Conservation (phyloP, 2,113 vertebrate genomes). For the Dromiciops gliroides region DNA sequence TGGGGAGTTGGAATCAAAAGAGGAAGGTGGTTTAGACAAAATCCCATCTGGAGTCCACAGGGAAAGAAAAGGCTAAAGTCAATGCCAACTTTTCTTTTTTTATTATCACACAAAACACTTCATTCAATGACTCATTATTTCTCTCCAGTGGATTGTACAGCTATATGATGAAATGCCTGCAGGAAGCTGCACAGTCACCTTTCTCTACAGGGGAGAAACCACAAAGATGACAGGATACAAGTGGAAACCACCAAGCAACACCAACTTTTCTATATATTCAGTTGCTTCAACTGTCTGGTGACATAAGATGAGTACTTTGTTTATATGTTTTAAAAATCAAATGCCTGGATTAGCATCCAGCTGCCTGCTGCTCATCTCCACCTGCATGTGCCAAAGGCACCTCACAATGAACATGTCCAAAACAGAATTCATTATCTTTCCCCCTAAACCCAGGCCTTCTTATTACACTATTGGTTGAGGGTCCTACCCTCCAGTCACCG, state of each 20-base stretch:
- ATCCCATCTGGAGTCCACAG: background rate
- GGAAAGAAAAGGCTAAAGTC: constrained; percentile 14
- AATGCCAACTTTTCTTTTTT: constrained; percentile 26
- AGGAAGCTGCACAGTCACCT: background rate
- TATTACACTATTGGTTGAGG: background rate
- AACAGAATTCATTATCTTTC: background rate
- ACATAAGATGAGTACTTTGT: constrained; percentile 1
- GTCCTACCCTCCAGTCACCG: too few relatives aligned
- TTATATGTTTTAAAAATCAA: constrained; percentile 33
- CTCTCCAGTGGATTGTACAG: constrained; percentile 10
- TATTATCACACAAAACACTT: constrained; percentile 10
- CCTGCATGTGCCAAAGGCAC: constrained; percentile 15
- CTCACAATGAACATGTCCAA: background rate
- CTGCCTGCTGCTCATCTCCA: background rate
- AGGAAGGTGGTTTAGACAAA: constrained; percentile 7
- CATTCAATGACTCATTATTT: constrained; percentile 26
- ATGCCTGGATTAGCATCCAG: constrained; percentile 5
- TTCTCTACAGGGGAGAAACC: background rate
- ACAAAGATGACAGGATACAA: constrained; percentile 28
- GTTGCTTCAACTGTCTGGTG: constrained; percentile 11
- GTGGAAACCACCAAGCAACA: background rate
- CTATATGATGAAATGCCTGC: background rate
- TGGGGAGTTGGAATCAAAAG: constrained; percentile 19
- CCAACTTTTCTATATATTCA: background rate
- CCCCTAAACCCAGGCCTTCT: background rate